phyloP scores from a whole-genome alignment of 2,113 vertebrate species.

The Sylvietta virens region DNA sequence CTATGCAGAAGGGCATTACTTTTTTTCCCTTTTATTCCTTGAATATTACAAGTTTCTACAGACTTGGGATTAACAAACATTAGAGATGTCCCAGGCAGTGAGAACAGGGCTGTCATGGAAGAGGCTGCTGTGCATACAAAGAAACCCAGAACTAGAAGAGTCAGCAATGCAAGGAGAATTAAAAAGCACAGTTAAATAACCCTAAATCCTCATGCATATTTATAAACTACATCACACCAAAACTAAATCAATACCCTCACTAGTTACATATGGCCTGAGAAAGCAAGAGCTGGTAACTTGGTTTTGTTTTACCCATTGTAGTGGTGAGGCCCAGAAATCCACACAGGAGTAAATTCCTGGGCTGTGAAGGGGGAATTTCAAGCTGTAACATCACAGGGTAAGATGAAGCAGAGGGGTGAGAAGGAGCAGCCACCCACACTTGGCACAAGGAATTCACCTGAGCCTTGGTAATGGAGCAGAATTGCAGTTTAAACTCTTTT shows the following conservation, averaged over 20 bases:
- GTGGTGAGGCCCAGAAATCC: background rate
- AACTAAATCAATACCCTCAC: slow-evolving; percentile 71
- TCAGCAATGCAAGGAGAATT: slow-evolving; percentile 73
- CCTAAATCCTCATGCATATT: slow-evolving; percentile 75
- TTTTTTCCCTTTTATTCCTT: background rate
- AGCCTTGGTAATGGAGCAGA: background rate
- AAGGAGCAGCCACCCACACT: background rate
- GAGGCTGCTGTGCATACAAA: slow-evolving; percentile 62
- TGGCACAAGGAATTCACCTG: background rate
- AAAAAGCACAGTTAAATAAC: slow-evolving; percentile 71
- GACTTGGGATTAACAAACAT: slow-evolving; percentile 28
- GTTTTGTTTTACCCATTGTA: background rate
- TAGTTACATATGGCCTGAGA: slow-evolving; percentile 11
- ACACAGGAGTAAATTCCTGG: background rate
- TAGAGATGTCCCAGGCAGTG: slow-evolving; percentile 52
- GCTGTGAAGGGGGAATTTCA: background rate
- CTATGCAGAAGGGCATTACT: background rate
- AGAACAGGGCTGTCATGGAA: slow-evolving; percentile 23
- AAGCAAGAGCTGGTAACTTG: slow-evolving; percentile 13
- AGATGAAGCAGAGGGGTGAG: background rate
- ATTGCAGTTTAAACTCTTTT: background rate
- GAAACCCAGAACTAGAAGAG: slow-evolving; percentile 56
- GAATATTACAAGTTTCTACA: background rate
- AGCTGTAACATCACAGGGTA: background rate
- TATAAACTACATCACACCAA: slow-evolving; percentile 64